Evolutionary conservation across 2,113 vertebrate species (phyloP), one percentile per base, ranked within the genome.

Genomic region (Podiceps cristatus): DNA sequence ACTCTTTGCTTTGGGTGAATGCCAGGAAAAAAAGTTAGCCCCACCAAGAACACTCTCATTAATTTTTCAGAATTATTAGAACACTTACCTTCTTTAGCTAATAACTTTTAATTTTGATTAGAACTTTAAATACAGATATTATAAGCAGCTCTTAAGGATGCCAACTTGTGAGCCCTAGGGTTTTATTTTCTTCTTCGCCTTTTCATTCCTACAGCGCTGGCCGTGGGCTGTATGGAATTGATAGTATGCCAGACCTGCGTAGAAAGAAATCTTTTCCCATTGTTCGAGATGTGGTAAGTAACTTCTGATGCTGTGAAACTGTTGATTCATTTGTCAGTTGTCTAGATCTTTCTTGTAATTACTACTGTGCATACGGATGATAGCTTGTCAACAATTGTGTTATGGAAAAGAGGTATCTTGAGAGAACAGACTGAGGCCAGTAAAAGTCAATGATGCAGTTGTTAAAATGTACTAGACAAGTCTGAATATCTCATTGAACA

Each of bases 221-320:
- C 75, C 98, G 98, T 92, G 99, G 99, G 75, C 99, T 99, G 90
- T 99, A 99, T 55, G 99, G 99, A 93, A 99, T 99, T 96, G 99
- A 99, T 97, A 99, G 99, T 95, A 99, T 99, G 99, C 99, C 99
- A 93, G 99, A 99, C 98, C 99, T 99, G 96, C 98, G 99, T 24
- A 99, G 99, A 78, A 99, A 99, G 96, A 99, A 99, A 97, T 99
- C 99, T 52, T 96, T 99, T 94, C 99, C 99, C 93, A 99, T 99
- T 96, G 99, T 99, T 89, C 98, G 99, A 80, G 99, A 99, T 98
- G 98, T 99, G 99, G 99, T 99, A 97, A 99, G 99, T 99, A 12
- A 45, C 23, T 35, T 27, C 37, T 58, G 31, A 62, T 47, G 9
- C 27, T 19, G 4, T 17, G 13, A 16, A 49, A 16, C 8, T 22